Evolutionary conservation across 2,797 vertebrate genomes (phyloP).

Genomic region (Vespertilio murinus): DNA sequence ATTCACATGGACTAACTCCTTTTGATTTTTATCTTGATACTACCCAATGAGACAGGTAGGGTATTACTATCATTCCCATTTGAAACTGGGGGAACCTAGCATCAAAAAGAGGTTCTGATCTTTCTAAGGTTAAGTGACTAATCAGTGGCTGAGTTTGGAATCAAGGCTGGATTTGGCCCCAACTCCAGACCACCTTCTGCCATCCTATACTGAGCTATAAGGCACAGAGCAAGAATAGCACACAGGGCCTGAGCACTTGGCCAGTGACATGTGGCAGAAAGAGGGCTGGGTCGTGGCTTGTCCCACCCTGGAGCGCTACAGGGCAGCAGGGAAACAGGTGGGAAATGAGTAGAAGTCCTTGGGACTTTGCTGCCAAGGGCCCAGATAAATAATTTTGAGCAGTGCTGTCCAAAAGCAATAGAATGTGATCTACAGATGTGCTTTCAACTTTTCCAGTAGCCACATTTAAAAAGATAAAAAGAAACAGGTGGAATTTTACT

Average conservation of each 20-base stretch:
- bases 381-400: not conserved
- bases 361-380: not conserved
- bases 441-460: not conserved
- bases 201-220: not conserved
- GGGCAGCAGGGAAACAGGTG: not conserved
- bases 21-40: not conserved
- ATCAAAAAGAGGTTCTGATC: not conserved
- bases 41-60: not conserved
- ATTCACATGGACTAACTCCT: not conserved
- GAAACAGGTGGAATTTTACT: not conserved
- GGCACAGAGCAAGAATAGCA: not conserved
- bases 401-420: not conserved
- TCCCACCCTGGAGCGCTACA: fast-evolving
- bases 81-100: not conserved
- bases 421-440: not conserved
- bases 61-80: not conserved
- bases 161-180: not conserved
- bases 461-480: not conserved
- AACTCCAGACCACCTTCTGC: not conserved
- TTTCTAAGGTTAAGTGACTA: not conserved
- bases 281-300: not conserved
- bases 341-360: not conserved
- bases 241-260: not conserved
- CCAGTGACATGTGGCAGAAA: not conserved
- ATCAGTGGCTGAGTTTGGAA: not conserved